Evolutionary conservation across 2,888 invertebrate species (phyloP).

Genomic region (Tanypteryx hageni): DNA sequence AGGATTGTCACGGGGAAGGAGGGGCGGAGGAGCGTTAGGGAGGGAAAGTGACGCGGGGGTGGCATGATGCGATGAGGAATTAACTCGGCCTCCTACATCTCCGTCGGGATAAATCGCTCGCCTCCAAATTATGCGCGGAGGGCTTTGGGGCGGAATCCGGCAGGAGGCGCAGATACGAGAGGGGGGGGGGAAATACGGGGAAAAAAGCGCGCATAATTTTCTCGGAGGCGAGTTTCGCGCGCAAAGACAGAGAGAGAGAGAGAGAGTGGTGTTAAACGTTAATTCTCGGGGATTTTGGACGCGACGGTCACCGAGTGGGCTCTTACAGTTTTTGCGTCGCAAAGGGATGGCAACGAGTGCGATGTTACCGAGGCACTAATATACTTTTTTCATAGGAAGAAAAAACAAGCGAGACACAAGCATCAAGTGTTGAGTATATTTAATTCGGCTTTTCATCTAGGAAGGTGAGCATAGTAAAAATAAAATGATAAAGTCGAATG

Average conservation of each 20-base stretch:
- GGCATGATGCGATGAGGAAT: slow-evolving; percentile 26
- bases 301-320: slow-evolving; percentile 7
- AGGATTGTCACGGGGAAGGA: neutral
- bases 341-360: no score
- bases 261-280: slow-evolving; percentile 34
- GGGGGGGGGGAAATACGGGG: neutral
- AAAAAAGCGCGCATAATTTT: slow-evolving; percentile 20
- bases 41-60: neutral
- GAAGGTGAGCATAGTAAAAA: no score
- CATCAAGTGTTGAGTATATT: no score
- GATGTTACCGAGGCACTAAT: no score
- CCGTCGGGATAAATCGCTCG: slow-evolving; percentile 16
- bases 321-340: no score
- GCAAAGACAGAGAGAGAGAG: slow-evolving; percentile 10
- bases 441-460: no score
- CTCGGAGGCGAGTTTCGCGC: neutral
- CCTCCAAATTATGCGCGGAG: slow-evolving; percentile 53
- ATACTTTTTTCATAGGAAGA: no score
- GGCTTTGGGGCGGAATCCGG: slow-evolving; percentile 26
- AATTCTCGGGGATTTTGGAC: neutral
- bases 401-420: no score
- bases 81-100: slow-evolving; percentile 21
- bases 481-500: no score
- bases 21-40: neutral
- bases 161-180: neutral